Percentiles rank a stretch among this genome's conserved stretches.
These are phyloP conservation scores for Lucifuga dentata DNA, from an alignment of 2,113 vertebrate species.

Conservation along the genomic window DNA sequence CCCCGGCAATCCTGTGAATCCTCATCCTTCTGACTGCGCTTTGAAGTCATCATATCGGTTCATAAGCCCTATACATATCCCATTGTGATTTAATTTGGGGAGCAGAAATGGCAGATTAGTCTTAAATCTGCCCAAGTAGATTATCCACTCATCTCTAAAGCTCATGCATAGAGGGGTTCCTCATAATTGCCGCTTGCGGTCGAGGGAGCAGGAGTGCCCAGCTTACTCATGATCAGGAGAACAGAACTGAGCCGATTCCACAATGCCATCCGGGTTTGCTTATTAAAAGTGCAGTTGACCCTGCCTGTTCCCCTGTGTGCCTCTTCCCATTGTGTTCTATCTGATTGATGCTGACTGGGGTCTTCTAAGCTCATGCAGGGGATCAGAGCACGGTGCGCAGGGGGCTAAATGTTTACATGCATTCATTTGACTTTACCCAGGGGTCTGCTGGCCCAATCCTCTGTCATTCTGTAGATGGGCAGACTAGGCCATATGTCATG, in stretches of 20 bases:
- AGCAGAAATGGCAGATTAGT: conserved; percentile 80
- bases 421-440: conserved; percentile 78
- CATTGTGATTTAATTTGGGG: conserved; percentile 77
- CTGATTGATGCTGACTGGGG: conserved; percentile 83
- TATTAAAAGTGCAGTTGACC: conserved; percentile 76
- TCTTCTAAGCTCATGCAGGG: conserved; percentile 74
- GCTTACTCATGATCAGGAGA: conserved; percentile 62
- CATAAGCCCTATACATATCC: conserved; percentile 65
- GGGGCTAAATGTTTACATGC: conserved; percentile 81
- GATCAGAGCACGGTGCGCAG: conserved; percentile 65
- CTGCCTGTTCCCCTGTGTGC: conserved; percentile 63
- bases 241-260: conserved; percentile 54
- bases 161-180: conserved; percentile 77
- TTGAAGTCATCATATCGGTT: conserved; percentile 63
- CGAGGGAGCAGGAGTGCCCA: conserved; percentile 63
- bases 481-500: conserved; percentile 56
- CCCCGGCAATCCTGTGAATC: conserved; percentile 34
- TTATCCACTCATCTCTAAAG: conserved; percentile 83
- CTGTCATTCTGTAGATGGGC: conserved; percentile 8
- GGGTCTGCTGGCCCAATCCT: conserved; percentile 44
- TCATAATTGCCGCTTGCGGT: conserved; percentile 73
- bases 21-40: conserved; percentile 41
- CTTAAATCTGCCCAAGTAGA: conserved; percentile 77
- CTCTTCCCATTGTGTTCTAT: conserved; percentile 74
- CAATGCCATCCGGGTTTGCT: conserved; percentile 67